Evolutionary conservation across 2,113 vertebrate species (phyloP), one percentile per base, ranked within the genome.

Genomic region (Triplophysa siluroides): DNA sequence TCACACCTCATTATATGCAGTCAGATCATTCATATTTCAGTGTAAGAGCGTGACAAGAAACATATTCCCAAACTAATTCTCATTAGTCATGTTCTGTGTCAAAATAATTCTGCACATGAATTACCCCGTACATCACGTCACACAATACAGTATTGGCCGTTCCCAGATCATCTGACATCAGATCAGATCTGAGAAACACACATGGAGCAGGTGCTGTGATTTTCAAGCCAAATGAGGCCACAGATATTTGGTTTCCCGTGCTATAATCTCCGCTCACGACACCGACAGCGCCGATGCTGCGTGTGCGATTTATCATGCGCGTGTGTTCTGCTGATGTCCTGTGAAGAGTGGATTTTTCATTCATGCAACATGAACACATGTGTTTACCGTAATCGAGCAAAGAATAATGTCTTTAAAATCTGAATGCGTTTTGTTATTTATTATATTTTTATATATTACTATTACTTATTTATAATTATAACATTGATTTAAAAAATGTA

Each of bases 191-290:
- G 33, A 73, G 13, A 73, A 41, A 73, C n/a, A 60, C n/a, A 61
- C 7, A 58, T n/a, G 33, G 33, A 60, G 54, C 54, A 73, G 70
- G 70, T 73, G 54, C 54, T 41, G 70, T 72, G 52, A 72, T 72
- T 41, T 73, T 73, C 70, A 60, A 19, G 33, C 33, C 54, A 73
- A 73, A 73, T 60, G 54, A 73, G 71, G 71, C n/a, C 33, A 73
- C 54, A 10, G 54, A 73, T 73, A 73, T 73, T 73, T 73, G 54
- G 71, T 60, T 61, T 73, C 71, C 54, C 8, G 13, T 60, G n/a
- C 58, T 60, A 73, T 21, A 6, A 52, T 58, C 19, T 33, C 54
- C 8, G 71, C 54, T 8, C 8, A 58, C 52, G 33, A 72, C 38
- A 58, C 29, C 21, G 33, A 58, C 19, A 38, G 11, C 21, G 29